Evolutionary conservation across 1,140 invertebrate genomes (phyloP).

Genomic region (Rhyacophila brunnea): DNA sequence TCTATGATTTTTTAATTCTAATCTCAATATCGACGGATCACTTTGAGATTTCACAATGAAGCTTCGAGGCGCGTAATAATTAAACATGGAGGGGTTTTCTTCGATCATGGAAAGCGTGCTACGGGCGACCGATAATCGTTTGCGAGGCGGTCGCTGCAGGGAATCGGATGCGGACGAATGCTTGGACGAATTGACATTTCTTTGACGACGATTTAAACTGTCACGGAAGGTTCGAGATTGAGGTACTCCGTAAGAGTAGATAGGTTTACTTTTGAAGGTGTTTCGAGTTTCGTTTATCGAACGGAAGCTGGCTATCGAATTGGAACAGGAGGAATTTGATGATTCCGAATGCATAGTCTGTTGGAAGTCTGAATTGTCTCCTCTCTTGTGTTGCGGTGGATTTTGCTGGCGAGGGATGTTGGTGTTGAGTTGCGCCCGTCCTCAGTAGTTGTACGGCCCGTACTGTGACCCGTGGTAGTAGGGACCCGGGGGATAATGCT

Average conservation of each 20-base stretch:
- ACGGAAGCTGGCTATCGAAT: slow-evolving; percentile 14
- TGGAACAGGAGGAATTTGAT: slow-evolving; percentile 35
- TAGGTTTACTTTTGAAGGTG: slow-evolving; percentile 5
- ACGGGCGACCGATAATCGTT: slow-evolving; percentile 41
- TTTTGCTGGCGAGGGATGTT: slow-evolving; percentile 40
- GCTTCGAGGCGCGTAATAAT: slow-evolving; percentile 23
- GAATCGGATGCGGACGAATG: background rate
- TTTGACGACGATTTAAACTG: background rate
- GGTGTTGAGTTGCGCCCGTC: slow-evolving; percentile 38
- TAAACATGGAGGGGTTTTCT: slow-evolving; percentile 41
- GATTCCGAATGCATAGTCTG: slow-evolving; percentile 36
- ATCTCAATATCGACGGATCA: slow-evolving; percentile 20
- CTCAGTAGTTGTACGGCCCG: slow-evolving; percentile 87
- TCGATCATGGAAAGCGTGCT: slow-evolving; percentile 49
- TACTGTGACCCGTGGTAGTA: slow-evolving; percentile 91
- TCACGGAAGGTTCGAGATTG: slow-evolving; percentile 2
- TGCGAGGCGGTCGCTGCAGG: slow-evolving; percentile 16
- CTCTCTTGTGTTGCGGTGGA: background rate
- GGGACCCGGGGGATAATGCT: slow-evolving; percentile 79
- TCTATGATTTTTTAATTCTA: background rate
- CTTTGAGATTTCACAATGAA: slow-evolving; percentile 27
- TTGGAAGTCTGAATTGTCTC: background rate
- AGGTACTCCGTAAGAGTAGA: background rate
- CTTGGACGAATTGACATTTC: too few species aligned
- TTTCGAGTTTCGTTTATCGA: slow-evolving; percentile 3